These are phyloP conservation scores for Siphonodentalium dalli DNA, from an alignment of 2,888 invertebrate species.

Conservation along the genomic window DNA sequence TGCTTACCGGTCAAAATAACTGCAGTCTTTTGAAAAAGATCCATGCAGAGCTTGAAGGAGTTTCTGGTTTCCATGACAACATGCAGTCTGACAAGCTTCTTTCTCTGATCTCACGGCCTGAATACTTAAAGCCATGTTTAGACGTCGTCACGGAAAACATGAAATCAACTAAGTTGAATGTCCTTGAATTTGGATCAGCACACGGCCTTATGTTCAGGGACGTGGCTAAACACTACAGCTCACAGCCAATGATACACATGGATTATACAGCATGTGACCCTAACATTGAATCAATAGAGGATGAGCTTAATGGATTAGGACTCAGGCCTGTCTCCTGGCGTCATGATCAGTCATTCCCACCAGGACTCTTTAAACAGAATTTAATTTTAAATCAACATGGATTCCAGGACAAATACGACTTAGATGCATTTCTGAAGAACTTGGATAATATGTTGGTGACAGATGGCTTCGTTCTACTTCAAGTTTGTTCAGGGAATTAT, in stretches of 20 bases:
- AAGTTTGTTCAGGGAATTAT: no score
- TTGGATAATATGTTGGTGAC: conserved; percentile 71
- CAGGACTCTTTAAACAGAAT: conserved; percentile 43
- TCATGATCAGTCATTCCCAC: conserved; percentile 67
- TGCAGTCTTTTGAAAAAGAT: no score
- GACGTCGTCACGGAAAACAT: conserved; percentile 84
- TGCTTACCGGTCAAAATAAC: no score
- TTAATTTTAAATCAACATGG: conserved; percentile 53
- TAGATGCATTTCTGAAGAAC: conserved; percentile 36
- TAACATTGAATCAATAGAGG: no score
- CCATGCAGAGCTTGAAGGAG: no score
- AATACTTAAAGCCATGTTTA: conserved; percentile 65
- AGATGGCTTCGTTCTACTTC: conserved; percentile 67
- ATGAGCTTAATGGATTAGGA: conserved; percentile 67
- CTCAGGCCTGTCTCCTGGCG: conserved; percentile 76
- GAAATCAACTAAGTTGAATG: conserved; percentile 75
- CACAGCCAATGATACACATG: conserved; percentile 75
- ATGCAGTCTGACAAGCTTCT: conserved; percentile 29
- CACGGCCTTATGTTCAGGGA: conserved; percentile 31
- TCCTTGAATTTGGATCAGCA: conserved; percentile 71
- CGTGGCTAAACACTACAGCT: conserved; percentile 65
- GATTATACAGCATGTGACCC: conserved; percentile 72
- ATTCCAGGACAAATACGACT: conserved; percentile 41
- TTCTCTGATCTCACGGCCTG: conserved; percentile 18
- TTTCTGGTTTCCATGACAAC: no score